Conservation (phyloP, 2,797 vertebrate genomes). For the Scolopax bukidnonensis region DNA sequence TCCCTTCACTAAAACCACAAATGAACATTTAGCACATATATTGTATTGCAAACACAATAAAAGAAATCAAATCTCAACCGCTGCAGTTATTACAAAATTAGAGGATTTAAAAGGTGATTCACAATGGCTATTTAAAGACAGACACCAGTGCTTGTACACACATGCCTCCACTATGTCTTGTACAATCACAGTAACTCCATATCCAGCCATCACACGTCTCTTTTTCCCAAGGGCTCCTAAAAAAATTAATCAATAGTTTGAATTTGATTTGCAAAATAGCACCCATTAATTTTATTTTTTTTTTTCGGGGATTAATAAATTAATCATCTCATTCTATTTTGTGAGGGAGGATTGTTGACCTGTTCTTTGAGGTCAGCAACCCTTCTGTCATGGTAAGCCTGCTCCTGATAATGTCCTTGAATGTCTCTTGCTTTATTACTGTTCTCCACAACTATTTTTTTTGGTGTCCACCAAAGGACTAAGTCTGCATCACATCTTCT, state of each 20-base stretch:
- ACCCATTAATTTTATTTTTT: not conserved
- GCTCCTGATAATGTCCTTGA: not conserved
- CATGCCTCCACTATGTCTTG: not conserved
- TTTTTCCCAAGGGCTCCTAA: not conserved
- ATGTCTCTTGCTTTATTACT: not conserved
- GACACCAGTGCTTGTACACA: not conserved
- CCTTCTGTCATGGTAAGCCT: not conserved
- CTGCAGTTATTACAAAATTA: not conserved
- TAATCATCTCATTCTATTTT: not conserved
- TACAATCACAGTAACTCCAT: not conserved
- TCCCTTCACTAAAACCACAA: not conserved
- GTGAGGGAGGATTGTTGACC: not conserved
- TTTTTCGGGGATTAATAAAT: not conserved
- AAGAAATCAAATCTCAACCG: not conserved
- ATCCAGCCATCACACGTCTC: not conserved
- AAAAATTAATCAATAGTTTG: not conserved
- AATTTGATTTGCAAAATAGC: not conserved
- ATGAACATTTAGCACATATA: not conserved
- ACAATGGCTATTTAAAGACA: not conserved
- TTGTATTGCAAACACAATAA: not conserved
- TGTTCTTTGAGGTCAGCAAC: not conserved
- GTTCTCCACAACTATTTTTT: not conserved
- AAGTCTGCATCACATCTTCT: not conserved
- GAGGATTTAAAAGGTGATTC: not conserved
- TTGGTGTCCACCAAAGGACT: not conserved